These are phyloP conservation scores for Ascaphus truei DNA, from an alignment of 2,113 vertebrate species.

Conservation along the genomic window DNA sequence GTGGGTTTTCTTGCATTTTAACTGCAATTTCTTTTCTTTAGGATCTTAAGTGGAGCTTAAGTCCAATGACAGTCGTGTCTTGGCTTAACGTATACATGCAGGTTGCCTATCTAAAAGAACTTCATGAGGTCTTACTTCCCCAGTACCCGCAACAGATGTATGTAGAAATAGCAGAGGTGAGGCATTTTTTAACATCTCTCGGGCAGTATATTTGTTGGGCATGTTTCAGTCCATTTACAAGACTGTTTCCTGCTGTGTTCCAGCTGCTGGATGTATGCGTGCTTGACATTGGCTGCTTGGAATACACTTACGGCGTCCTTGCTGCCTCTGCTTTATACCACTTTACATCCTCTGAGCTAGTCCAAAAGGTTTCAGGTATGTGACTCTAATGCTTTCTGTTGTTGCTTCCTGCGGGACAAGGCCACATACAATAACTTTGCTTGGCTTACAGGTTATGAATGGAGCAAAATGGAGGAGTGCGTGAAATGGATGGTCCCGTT, in stretches of 20 bases:
- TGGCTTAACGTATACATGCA: conserved; percentile 98
- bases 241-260: neutral
- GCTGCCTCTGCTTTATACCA: conserved; percentile 93
- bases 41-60: conserved; percentile 91
- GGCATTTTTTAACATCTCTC: neutral
- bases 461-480: conserved; percentile 81
- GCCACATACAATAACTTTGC: neutral
- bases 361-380: conserved; percentile 88
- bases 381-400: neutral
- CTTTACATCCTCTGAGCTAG: conserved; percentile 86
- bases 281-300: conserved; percentile 81
- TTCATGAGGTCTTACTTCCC: conserved; percentile 73
- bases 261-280: conserved; percentile 90
- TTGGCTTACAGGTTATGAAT: conserved; percentile 70
- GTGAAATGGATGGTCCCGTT: conserved; percentile 94
- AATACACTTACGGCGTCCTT: conserved; percentile 81
- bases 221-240: neutral
- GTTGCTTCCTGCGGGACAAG: neutral
- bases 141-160: conserved; percentile 88
- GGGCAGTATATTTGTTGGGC: neutral
- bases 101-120: conserved; percentile 80
- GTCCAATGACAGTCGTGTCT: conserved; percentile 85
- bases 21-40: conserved; percentile 50
- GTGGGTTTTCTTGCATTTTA: too few species aligned
- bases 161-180: conserved; percentile 86